phyloP scores from a whole-genome alignment of 2,113 vertebrate genomes.

The Mystacornis crossleyi region DNA sequence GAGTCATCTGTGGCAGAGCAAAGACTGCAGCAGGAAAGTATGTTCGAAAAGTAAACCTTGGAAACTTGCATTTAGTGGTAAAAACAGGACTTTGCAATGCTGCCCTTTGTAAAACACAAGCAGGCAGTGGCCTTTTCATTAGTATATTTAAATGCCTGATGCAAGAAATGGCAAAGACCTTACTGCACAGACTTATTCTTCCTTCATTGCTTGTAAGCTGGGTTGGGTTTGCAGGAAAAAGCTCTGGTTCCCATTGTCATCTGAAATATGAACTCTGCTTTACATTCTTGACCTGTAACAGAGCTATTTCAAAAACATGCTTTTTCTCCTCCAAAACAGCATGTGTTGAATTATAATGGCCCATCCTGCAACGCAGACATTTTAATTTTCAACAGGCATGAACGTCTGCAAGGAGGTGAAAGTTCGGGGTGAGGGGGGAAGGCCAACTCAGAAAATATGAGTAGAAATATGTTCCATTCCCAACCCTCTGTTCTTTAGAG shows the following conservation, averaged over 20 bases:
- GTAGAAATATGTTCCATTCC: slow-evolving; percentile 3
- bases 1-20: background rate
- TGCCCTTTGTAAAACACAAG: background rate
- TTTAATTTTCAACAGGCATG: slow-evolving; percentile 55
- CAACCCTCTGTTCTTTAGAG: background rate
- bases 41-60: background rate
- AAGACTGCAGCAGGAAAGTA: background rate
- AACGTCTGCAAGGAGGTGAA: slow-evolving; percentile 26
- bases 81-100: background rate
- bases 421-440: background rate
- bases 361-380: slow-evolving; percentile 37
- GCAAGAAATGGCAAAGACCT: background rate
- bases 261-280: slow-evolving; percentile 48
- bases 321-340: slow-evolving; percentile 47
- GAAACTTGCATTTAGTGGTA: background rate
- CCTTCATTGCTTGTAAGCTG: background rate
- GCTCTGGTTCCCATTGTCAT: slow-evolving; percentile 37
- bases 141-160: background rate
- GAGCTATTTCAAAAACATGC: slow-evolving; percentile 38
- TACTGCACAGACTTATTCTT: background rate
- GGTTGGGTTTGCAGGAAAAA: background rate
- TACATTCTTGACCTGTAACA: slow-evolving; percentile 55
- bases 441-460: slow-evolving; percentile 27
- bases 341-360: slow-evolving; percentile 60
- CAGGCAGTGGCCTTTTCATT: background rate